These are phyloP conservation scores for Microplitis manilae DNA, from an alignment of 2,888 invertebrate genomes.

Conservation along the genomic window DNA sequence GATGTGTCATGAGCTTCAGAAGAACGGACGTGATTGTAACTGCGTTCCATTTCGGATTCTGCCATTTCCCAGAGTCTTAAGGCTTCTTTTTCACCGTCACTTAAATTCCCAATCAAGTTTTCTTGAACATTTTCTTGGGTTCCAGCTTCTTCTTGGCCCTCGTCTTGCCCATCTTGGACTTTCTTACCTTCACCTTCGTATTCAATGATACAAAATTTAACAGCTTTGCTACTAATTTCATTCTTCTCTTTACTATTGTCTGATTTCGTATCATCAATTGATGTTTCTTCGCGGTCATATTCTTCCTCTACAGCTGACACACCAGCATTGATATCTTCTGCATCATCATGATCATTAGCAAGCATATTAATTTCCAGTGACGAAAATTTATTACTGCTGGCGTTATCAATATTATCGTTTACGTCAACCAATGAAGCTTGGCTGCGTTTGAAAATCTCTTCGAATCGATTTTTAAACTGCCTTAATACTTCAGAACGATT, in stretches of 20 bases:
- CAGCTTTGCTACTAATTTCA: not conserved
- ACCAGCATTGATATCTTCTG: conserved; percentile 47
- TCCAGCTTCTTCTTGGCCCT: not conserved
- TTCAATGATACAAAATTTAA: conserved; percentile 40
- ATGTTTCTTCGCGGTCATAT: conserved; percentile 40
- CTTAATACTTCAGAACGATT: not conserved
- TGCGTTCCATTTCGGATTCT: conserved; percentile 31
- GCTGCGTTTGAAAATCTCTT: conserved; percentile 11
- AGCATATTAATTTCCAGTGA: not conserved
- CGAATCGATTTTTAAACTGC: not conserved
- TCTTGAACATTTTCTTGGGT: not conserved
- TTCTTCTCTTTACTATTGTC: conserved; percentile 56
- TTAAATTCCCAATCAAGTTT: conserved; percentile 16
- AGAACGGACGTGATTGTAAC: conserved; percentile 35
- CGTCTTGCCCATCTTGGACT: not conserved
- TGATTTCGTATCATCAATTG: conserved; percentile 58
- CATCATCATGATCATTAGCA: not conserved
- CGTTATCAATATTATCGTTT: not conserved
- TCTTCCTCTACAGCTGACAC: not conserved
- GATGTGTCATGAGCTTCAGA: not conserved
- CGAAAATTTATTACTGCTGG: not conserved
- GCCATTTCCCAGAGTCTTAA: conserved; percentile 22
- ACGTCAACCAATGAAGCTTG: conserved; percentile 44
- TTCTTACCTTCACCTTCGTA: conserved; percentile 27
- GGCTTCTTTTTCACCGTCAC: conserved; percentile 14